These are phyloP conservation scores for Oscheius sp. DNA, from an alignment of 1,140 invertebrate genomes.

Conservation along the genomic window DNA sequence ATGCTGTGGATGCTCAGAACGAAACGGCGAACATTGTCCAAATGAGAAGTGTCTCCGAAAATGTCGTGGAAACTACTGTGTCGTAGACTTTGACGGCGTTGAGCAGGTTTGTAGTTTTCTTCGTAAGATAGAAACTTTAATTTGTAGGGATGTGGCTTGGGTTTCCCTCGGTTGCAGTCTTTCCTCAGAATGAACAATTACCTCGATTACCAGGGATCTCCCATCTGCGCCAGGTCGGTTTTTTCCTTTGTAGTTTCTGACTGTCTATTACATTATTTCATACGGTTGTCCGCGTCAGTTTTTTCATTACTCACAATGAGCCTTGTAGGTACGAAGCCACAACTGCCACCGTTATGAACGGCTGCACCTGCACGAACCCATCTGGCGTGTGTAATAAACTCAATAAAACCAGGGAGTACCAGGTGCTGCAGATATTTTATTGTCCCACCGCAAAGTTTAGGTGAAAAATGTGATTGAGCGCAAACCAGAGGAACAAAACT, in stretches of 20 bases:
- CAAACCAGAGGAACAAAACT: constrained; percentile 50
- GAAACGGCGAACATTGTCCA: constrained; percentile 53
- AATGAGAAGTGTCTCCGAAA: constrained; percentile 45
- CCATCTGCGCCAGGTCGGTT: constrained; percentile 30
- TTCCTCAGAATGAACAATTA: constrained; percentile 43
- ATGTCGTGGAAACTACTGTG: constrained; percentile 58
- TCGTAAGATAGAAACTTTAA: neutral
- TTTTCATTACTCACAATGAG: too few species aligned
- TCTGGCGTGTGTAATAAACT: constrained; percentile 55
- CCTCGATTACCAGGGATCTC: constrained; percentile 30
- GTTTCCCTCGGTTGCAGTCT: constrained; percentile 44
- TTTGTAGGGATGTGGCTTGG: constrained; percentile 53
- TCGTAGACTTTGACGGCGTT: constrained; percentile 59
- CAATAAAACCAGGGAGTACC: constrained; percentile 51
- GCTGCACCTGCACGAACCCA: constrained; percentile 58
- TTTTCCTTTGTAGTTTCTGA: constrained; percentile 8
- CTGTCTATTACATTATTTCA: too few species aligned
- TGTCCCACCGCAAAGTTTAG: constrained; percentile 8
- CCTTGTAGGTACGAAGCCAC: constrained; percentile 58
- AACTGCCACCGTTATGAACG: constrained; percentile 44
- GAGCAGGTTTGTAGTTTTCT: constrained; percentile 44
- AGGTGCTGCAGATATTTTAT: constrained; percentile 29
- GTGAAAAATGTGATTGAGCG: constrained; percentile 53
- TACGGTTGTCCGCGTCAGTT: too few species aligned
- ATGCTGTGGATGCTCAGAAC: constrained; percentile 57